A percentile compares a stretch with the other conserved stretches of the same genome.
Evolutionary conservation across 2,888 invertebrate genomes (phyloP).

Genomic region (Cheilosia vernalis): DNA sequence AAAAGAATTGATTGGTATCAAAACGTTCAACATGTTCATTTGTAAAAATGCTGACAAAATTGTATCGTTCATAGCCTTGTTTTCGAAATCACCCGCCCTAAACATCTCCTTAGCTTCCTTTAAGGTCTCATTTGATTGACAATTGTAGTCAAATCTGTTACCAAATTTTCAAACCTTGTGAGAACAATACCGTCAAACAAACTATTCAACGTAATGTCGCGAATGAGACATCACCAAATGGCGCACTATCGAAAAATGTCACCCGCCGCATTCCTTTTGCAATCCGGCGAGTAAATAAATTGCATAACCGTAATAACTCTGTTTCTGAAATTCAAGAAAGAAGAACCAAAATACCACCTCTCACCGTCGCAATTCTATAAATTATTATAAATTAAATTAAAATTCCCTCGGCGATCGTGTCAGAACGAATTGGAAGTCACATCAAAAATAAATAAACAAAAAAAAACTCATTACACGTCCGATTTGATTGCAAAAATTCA

Average conservation of each 20-base stretch:
- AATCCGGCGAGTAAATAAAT: conserved; percentile 28
- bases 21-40: too few relatives aligned
- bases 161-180: too few relatives aligned
- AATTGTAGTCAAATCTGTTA: too few relatives aligned
- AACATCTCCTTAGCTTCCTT: too few relatives aligned
- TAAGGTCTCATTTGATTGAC: too few relatives aligned
- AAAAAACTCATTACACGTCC: conserved; percentile 54
- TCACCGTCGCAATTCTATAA: conserved; percentile 38
- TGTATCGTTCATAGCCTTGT: too few relatives aligned
- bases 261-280: conserved; percentile 26
- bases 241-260: background rate
- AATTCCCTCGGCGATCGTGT: conserved; percentile 52
- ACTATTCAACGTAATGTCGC: too few relatives aligned
- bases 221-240: background rate
- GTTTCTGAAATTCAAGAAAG: background rate
- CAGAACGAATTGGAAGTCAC: background rate
- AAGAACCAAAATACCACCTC: conserved; percentile 5
- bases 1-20: too few relatives aligned
- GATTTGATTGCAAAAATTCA: conserved; percentile 34
- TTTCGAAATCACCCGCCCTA: too few relatives aligned
- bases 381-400: conserved; percentile 64
- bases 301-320: conserved; percentile 38
- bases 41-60: too few relatives aligned
- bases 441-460: background rate
- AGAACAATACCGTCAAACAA: background rate